Evolutionary conservation across 2,888 invertebrate genomes (phyloP).

Genomic region (Nemurella pictetii): DNA sequence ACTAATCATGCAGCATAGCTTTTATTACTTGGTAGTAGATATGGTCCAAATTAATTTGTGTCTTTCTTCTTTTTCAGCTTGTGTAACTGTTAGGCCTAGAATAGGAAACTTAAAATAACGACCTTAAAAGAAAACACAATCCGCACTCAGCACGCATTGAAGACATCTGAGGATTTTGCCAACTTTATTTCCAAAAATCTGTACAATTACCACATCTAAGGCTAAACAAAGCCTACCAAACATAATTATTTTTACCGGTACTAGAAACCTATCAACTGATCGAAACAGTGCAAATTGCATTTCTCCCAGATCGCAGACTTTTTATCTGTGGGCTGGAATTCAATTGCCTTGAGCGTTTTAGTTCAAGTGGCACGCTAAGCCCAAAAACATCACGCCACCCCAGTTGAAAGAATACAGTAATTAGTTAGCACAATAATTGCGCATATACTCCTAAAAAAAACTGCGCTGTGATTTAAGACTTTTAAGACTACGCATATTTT

Average conservation of each 20-base stretch:
- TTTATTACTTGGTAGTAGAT: too few species aligned
- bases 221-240: constrained; percentile 29
- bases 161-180: constrained; percentile 81
- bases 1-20: too few species aligned
- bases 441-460: neutral
- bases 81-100: constrained; percentile 61
- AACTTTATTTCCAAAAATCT: constrained; percentile 40
- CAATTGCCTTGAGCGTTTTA: neutral
- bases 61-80: constrained; percentile 60
- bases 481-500: constrained; percentile 43
- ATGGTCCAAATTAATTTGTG: too few species aligned
- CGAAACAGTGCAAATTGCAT: neutral
- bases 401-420: neutral
- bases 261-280: neutral
- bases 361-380: neutral
- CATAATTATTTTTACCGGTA: constrained; percentile 19
- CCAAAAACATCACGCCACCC: neutral
- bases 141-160: constrained; percentile 87
- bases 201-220: constrained; percentile 35
- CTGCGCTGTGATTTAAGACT: neutral
- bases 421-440: neutral
- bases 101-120: constrained; percentile 59
- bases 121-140: constrained; percentile 57
- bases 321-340: neutral
- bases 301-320: neutral